phyloP scores from a whole-genome alignment of 2,113 vertebrate genomes.

The Catagonus wagneri region DNA sequence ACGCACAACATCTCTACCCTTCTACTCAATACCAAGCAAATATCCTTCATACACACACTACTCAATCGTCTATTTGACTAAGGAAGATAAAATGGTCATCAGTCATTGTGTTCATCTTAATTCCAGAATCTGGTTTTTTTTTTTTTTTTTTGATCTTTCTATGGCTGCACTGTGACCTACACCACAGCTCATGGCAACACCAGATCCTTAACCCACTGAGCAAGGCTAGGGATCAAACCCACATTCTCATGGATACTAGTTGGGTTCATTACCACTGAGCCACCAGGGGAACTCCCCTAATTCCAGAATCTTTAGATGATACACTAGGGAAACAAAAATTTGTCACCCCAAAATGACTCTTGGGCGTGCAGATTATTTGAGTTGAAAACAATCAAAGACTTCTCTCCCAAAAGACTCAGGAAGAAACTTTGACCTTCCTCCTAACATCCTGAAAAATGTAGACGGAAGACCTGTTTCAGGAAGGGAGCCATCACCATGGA shows the following conservation, averaged over 20 bases:
- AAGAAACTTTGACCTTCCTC: background rate
- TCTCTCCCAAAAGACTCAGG: background rate
- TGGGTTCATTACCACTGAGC: too few species aligned
- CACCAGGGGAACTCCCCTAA: too few species aligned
- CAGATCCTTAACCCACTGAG: too few species aligned
- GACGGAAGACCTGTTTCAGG: background rate
- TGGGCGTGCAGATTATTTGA: background rate
- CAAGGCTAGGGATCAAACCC: too few species aligned
- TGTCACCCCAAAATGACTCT: background rate
- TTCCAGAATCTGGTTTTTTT: background rate
- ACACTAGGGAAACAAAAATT: background rate
- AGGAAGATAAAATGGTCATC: background rate
- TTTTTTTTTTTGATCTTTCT: too few species aligned
- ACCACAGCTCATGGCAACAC: too few species aligned
- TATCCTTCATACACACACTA: background rate
- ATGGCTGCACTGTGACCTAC: too few species aligned
- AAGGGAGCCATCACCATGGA: background rate
- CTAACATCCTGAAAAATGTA: background rate
- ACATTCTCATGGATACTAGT: too few species aligned
- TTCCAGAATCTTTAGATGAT: background rate
- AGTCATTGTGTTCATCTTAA: background rate
- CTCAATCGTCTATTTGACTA: background rate
- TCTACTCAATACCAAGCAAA: background rate
- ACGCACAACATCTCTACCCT: background rate
- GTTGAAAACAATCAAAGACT: background rate